Evolutionary conservation across 1,140 invertebrate species (phyloP), one percentile per base, ranked within the genome.

Genomic region (Macrotrachela quadricornifera): DNA sequence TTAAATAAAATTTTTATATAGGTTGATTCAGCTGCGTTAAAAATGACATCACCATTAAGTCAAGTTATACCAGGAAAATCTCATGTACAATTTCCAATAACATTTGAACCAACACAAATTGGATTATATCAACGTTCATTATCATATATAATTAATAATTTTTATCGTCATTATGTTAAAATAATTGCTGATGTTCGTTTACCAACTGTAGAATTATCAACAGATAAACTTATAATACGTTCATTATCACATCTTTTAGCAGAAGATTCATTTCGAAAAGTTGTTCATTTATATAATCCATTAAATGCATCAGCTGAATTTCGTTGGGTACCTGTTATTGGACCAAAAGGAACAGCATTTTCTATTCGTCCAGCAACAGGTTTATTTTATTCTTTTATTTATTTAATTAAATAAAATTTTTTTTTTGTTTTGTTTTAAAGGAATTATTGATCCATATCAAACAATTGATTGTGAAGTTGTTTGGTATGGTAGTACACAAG

Each of bases 401-500:
- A 18, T 9, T 50, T 38, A 38, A 12, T 39, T 49, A 6, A 42
- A 16, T 1, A 21, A 13, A 38, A 36, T 43, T 8, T 52, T 46
- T 16, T 45, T n/a, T 38, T 37, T n/a, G 21, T n/a, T 16, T 30
- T 52, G 15, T 13, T 8, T 40, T 4, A 11, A 46, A 66, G 67
- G 67, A 37, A 53, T 59, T 15, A 64, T 71, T 12, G 65, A 69
- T 42, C 56, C 67, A n/a, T 63, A 59, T 46, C 61, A 59, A 38
- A 61, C 66, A 30, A 57, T 71, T 39, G 67, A 69, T 44, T 71
- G 69, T 63, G 69, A 71, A 51, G 64, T 71, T n/a, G 66, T 70
- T 1, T 71, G 68, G 64, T 65, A 68, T 49, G 66, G 67, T 12
- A 67, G 67, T 0, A 70, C 59, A 57, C 55, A 66, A 39, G 67